phyloP scores from a whole-genome alignment of 2,888 invertebrate species.

The Harpalus rufipes region DNA sequence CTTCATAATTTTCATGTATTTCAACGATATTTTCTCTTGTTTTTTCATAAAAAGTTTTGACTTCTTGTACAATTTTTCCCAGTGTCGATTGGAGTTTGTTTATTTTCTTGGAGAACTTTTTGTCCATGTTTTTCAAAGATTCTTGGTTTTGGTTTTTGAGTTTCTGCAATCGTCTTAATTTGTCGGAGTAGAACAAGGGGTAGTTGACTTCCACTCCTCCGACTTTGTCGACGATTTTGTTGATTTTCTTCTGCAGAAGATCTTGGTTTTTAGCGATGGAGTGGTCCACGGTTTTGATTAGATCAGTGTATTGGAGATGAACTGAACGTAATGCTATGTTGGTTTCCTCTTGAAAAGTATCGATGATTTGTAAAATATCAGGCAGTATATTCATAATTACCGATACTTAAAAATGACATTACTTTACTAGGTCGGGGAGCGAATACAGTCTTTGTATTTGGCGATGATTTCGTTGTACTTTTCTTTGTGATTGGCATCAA shows the following conservation, averaged over 20 bases:
- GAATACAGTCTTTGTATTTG: conserved; percentile 29
- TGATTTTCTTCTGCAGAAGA: not conserved
- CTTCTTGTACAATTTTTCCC: not conserved
- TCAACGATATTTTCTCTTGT: not conserved
- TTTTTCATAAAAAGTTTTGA: conserved; percentile 2
- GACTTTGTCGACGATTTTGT: not conserved
- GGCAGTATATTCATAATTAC: conserved; percentile 24
- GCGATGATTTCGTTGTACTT: conserved; percentile 49
- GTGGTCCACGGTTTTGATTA: conserved; percentile 2
- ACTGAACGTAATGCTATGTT: not conserved
- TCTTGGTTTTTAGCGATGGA: not conserved
- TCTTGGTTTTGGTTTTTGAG: not conserved
- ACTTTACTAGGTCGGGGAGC: not conserved
- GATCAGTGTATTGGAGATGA: not conserved
- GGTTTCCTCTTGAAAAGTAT: conserved; percentile 10
- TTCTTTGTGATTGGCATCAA: conserved; percentile 37
- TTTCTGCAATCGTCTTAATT: conserved; percentile 1
- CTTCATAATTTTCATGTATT: not conserved
- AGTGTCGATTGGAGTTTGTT: not conserved
- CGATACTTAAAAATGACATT: conserved; percentile 3
- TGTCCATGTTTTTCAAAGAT: conserved; percentile 12
- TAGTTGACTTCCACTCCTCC: not conserved
- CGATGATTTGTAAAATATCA: not conserved
- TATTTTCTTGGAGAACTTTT: conserved; percentile 5
- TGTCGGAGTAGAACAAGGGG: not conserved